Evolutionary conservation across 2,888 invertebrate genomes (phyloP), one percentile per base, ranked within the genome.

Genomic region (Drosophila neutralis): DNA sequence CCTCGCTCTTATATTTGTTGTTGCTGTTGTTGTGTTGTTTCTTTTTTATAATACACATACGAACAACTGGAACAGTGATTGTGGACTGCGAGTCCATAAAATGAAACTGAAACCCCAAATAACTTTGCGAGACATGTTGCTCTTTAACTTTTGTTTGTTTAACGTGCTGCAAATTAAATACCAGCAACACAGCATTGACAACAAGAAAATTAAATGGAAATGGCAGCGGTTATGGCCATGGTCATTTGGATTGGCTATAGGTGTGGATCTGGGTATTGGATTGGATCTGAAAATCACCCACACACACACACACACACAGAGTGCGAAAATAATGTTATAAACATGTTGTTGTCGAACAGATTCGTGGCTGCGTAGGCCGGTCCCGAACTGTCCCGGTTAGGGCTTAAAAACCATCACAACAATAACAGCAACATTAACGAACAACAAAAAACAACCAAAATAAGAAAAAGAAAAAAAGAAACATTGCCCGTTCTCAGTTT

Each of bases 251-350:
- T 54, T 59, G 33, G 57, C 24, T 8, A 33, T 35, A 35, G 52
- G 53, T 35, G 31, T 51, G 36, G 31, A 42, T 38, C 29, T 7
- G 33, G 29, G 52, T 27, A 7, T 29, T 40, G 33, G 56, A 40
- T 40, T 48, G 53, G 49, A 61, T 49, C 52, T 59, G 54, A 66
- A 59, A 40, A 33, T 65, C 74, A 76, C 78, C 59, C 73, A 80
- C 76, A 62, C 21, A 10, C 71, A 64, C 69, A 56, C 57, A 29
- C 29, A 18, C 21, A 49, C 45, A 36, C 57, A 53, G 65, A 82
- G 85, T 89, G 84, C 89, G 75, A 85, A 85, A 89, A 85, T 89
- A 82, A 89, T 89, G 87, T 89, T 87, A 79, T 87, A 89, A 85
- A 84, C 84, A 84, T 82, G 82, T 87, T 78, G 67, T 81, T 71